A percentile compares a stretch with the other conserved stretches of the same genome.
phyloP scores from a whole-genome alignment of 2,113 vertebrate species.

The Terrapene triunguis region DNA sequence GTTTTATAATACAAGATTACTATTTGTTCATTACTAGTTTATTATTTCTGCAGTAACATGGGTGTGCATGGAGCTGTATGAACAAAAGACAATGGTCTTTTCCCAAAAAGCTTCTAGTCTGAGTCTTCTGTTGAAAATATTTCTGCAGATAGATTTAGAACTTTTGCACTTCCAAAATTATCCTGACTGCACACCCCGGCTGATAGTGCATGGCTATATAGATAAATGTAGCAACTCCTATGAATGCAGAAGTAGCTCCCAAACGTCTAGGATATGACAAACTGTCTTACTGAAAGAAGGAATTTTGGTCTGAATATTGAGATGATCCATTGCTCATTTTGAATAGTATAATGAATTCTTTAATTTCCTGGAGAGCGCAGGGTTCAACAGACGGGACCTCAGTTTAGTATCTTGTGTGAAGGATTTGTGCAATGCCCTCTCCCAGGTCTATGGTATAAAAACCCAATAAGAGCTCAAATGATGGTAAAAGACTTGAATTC shows the following conservation, averaged over 20 bases:
- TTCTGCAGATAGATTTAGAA: not conserved
- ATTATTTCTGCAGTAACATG: not conserved
- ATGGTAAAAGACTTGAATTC: not conserved
- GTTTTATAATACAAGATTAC: not conserved
- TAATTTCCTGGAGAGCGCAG: not conserved
- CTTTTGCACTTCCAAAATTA: not conserved
- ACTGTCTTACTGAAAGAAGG: not conserved
- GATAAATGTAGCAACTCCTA: not conserved
- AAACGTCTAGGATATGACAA: not conserved
- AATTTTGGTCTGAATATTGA: not conserved
- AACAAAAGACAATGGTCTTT: not conserved
- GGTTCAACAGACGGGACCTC: not conserved
- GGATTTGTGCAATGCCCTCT: not conserved
- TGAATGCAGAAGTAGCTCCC: not conserved
- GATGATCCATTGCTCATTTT: not conserved
- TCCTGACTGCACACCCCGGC: not conserved
- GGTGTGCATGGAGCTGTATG: not conserved
- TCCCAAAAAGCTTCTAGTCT: not conserved
- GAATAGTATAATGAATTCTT: not conserved
- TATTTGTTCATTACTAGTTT: not conserved
- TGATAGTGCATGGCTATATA: not conserved
- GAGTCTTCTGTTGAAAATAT: not conserved
- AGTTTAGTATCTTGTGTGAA: not conserved
- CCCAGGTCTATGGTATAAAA: not conserved
- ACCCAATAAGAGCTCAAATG: not conserved